Conservation (phyloP, 1,140 invertebrate genomes). For the Pseudomyrmex pallidus region DNA sequence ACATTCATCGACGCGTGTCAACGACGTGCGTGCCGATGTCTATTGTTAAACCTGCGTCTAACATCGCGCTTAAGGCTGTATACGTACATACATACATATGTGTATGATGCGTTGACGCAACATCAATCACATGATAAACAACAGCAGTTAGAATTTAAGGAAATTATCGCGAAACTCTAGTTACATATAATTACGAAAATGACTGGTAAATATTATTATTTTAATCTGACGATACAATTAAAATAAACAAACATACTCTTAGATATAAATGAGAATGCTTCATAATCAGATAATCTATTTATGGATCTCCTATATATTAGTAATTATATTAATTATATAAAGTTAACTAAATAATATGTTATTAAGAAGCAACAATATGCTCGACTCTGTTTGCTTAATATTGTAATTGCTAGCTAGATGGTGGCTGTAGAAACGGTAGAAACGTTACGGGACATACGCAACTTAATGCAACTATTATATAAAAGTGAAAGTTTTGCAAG, state of each 20-base stretch:
- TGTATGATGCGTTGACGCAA: neutral
- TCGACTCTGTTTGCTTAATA: neutral
- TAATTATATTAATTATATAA: no score
- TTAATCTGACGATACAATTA: no score
- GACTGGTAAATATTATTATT: neutral
- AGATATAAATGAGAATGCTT: neutral
- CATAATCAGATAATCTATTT: neutral
- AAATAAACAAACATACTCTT: no score
- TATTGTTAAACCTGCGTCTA: constrained; percentile 13
- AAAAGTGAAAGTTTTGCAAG: constrained; percentile 23
- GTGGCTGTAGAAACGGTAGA: neutral
- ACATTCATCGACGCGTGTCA: constrained; percentile 8
- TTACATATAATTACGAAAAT: neutral
- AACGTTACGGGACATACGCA: constrained; percentile 14
- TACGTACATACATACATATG: neutral
- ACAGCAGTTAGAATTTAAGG: neutral
- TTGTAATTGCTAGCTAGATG: neutral
- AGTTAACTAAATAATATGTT: no score
- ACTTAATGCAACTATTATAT: constrained; percentile 25
- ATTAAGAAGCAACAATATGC: neutral
- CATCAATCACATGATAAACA: neutral
- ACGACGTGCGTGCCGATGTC: neutral
- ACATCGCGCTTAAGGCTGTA: neutral
- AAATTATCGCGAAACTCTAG: neutral
- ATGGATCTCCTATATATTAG: neutral